phyloP scores from a whole-genome alignment of 2,888 invertebrate genomes.

The Lamellibrachia satsuma region DNA sequence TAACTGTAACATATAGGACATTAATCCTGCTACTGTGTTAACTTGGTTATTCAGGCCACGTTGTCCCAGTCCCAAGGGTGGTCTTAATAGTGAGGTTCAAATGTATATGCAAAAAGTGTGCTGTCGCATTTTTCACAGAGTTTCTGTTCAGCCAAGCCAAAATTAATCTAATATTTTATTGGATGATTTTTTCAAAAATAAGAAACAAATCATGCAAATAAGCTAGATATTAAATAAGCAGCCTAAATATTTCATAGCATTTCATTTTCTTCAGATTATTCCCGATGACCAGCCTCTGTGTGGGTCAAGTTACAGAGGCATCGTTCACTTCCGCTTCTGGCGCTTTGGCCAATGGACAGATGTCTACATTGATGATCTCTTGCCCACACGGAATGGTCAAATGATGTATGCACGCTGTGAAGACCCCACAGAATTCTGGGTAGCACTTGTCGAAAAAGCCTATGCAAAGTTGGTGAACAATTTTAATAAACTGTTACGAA shows the following conservation, averaged over 20 bases:
- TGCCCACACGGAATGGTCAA: conserved; percentile 63
- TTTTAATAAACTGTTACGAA: not conserved
- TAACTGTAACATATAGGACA: too few species aligned
- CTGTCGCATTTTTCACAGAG: not conserved
- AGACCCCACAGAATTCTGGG: conserved; percentile 66
- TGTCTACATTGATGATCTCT: conserved; percentile 65
- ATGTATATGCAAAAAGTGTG: not conserved
- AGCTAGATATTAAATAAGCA: not conserved
- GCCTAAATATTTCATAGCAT: conserved; percentile 17
- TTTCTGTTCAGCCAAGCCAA: not conserved
- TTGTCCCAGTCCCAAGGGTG: too few species aligned
- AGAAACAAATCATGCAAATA: not conserved
- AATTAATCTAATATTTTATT: conserved; percentile 17
- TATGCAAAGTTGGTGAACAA: conserved; percentile 64
- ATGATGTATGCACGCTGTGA: conserved; percentile 64
- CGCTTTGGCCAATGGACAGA: conserved; percentile 66
- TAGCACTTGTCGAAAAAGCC: conserved; percentile 66
- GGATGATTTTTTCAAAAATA: not conserved
- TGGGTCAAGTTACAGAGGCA: conserved; percentile 62
- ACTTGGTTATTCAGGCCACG: too few species aligned
- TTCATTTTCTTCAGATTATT: conserved; percentile 51
- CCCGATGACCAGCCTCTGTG: conserved; percentile 59
- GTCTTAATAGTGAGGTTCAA: too few species aligned
- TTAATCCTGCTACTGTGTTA: too few species aligned
- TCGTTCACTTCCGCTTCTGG: conserved; percentile 66